phyloP scores from a whole-genome alignment of 2,888 invertebrate genomes.

The Drosophila mimetica region DNA sequence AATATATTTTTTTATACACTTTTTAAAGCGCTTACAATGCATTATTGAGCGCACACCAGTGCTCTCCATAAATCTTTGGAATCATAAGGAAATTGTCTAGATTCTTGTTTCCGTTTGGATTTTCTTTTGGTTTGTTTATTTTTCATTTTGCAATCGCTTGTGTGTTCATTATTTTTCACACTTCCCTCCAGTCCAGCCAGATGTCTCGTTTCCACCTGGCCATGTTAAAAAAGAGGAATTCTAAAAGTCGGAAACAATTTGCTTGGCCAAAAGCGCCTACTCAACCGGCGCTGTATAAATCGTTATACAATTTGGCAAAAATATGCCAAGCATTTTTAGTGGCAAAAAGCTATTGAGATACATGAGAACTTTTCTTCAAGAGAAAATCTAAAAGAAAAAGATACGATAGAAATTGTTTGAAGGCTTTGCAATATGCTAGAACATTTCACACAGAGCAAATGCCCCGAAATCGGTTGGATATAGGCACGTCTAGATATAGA shows the following conservation, averaged over 20 bases:
- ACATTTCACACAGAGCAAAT: conserved; percentile 18
- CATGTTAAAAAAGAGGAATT: neutral
- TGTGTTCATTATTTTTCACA: conserved; percentile 34
- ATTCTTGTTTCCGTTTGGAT: conserved; percentile 21
- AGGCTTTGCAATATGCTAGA: conserved; percentile 19
- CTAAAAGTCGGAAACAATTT: conserved; percentile 21
- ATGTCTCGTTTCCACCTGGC: conserved; percentile 35
- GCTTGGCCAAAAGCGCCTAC: conserved; percentile 16
- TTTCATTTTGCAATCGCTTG: conserved; percentile 8
- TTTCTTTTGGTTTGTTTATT: conserved; percentile 29
- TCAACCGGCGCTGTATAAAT: conserved; percentile 28
- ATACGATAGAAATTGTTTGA: conserved; percentile 17
- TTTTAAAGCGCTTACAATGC: neutral
- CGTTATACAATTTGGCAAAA: conserved; percentile 44
- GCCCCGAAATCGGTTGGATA: conserved; percentile 28
- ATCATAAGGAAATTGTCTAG: conserved; percentile 19
- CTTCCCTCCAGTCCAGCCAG: conserved; percentile 10
- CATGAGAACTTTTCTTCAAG: conserved; percentile 39
- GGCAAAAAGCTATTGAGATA: conserved; percentile 19
- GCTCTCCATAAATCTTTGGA: neutral
- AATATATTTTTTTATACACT: neutral
- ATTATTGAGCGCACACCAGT: neutral
- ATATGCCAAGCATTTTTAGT: conserved; percentile 33
- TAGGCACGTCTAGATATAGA: conserved; percentile 7
- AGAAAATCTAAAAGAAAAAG: conserved; percentile 6